Percentiles rank a stretch among this genome's conserved stretches.
Evolutionary conservation across 2,797 vertebrate species (phyloP).

Genomic region (Microhierax caerulescens): DNA sequence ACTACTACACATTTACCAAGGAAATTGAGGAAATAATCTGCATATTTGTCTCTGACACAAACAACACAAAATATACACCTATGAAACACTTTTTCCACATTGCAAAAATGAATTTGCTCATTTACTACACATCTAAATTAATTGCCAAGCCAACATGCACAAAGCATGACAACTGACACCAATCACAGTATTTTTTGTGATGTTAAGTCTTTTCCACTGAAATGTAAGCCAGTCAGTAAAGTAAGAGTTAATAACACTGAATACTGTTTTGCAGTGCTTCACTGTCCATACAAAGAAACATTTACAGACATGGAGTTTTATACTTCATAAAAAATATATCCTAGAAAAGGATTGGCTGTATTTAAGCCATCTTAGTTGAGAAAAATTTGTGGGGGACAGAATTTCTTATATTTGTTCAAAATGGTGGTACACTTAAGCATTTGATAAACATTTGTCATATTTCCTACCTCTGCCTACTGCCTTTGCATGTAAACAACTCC

Average conservation of each 20-base stretch:
- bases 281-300: neutral
- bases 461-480: neutral
- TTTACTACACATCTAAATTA: neutral
- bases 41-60: neutral
- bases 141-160: neutral
- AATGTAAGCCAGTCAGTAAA: neutral
- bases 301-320: neutral
- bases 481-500: neutral
- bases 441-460: neutral
- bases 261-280: neutral
- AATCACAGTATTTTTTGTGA: neutral
- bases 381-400: neutral
- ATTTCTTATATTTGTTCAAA: neutral
- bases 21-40: neutral
- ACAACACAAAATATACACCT: neutral
- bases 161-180: neutral
- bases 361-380: neutral
- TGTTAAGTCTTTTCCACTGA: neutral
- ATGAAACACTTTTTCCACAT: neutral
- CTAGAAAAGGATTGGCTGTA: neutral
- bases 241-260: neutral
- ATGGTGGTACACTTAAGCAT: neutral
- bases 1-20: neutral
- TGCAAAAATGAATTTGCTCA: neutral
- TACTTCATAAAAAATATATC: neutral